Conservation (phyloP, 2,797 vertebrate species). For the Urophycis tenuis region DNA sequence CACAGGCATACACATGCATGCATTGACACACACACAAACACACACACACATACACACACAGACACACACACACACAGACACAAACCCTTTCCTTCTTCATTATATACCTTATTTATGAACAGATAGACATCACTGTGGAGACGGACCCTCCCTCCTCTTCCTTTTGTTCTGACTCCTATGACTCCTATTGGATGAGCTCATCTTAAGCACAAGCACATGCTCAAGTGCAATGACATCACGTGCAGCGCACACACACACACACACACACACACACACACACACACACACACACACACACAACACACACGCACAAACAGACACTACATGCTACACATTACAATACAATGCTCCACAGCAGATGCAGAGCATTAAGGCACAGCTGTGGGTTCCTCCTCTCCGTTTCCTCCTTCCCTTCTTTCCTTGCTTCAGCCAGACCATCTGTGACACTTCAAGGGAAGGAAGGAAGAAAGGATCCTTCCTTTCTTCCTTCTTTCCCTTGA, state of each 20-base stretch:
- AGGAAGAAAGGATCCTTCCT: neutral
- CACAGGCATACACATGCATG: no score
- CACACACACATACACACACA: neutral
- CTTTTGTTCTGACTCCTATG: conserved; percentile 37
- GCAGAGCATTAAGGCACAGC: conserved; percentile 58
- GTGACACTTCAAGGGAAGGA: conserved; percentile 31
- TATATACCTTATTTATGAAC: conserved; percentile 27
- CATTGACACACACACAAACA: no score
- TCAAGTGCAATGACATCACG: conserved; percentile 57
- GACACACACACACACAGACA: conserved; percentile 20
- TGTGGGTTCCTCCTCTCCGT: conserved; percentile 52
- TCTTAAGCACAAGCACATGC: conserved; percentile 62
- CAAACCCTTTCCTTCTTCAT: neutral
- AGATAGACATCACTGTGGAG: conserved; percentile 31
- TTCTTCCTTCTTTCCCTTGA: neutral
- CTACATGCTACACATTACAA: neutral
- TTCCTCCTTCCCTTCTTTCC: neutral
- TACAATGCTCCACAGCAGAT: conserved; percentile 41
- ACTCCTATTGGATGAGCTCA: conserved; percentile 57
- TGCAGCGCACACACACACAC: conserved; percentile 7
- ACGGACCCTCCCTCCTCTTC: conserved; percentile 31
- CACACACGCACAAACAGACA: conserved; percentile 24
- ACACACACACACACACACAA: conserved; percentile 19
- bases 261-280: conserved; percentile 16
- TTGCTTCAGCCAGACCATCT: conserved; percentile 27